Evolutionary conservation across 2,113 vertebrate species (phyloP).

Genomic region (Indicator indicator): DNA sequence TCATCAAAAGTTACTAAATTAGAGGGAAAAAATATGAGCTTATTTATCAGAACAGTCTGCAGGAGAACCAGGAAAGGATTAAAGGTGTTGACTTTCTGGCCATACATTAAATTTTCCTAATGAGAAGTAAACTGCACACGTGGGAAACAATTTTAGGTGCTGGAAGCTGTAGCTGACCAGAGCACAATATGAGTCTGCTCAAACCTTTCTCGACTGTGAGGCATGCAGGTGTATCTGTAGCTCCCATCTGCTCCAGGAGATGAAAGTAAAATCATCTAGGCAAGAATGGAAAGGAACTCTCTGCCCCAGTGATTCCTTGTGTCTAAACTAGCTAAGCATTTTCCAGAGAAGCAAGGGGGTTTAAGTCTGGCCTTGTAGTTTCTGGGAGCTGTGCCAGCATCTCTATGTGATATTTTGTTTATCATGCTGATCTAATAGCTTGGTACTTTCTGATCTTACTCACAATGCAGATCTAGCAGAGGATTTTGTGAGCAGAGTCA

Average conservation of each 20-base stretch:
- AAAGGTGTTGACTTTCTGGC: not conserved
- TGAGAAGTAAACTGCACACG: not conserved
- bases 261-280: not conserved
- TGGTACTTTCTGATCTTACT: not conserved
- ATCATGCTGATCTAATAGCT: not conserved
- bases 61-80: not conserved
- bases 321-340: not conserved
- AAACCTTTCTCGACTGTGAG: not conserved
- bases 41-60: not conserved
- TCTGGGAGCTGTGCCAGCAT: not conserved
- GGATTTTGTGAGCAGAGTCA: not conserved
- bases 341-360: not conserved
- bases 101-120: not conserved
- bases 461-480: not conserved
- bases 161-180: not conserved
- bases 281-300: not conserved
- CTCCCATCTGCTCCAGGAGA: slow-evolving; percentile 28
- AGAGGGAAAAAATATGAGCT: too few species aligned
- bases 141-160: not conserved
- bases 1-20: too few species aligned
- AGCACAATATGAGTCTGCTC: not conserved
- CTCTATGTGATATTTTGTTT: slow-evolving; percentile 14
- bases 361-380: not conserved
- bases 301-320: not conserved
- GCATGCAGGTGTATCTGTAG: not conserved